Base-by-base conservation (phyloP, 2,888 invertebrate species). In the Cheilosia urbana region DNA sequence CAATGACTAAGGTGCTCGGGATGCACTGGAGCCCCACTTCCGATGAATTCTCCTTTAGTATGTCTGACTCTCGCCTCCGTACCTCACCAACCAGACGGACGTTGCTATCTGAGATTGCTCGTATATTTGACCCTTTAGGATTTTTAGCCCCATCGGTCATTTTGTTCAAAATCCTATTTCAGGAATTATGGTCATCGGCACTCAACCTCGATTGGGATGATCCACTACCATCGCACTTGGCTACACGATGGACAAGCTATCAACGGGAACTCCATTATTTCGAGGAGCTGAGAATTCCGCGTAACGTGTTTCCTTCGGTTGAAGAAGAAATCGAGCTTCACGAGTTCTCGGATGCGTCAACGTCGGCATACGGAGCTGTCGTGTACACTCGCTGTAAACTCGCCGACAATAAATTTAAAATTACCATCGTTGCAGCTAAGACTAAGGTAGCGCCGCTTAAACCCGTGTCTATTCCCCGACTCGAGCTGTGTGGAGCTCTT, bases 71-170 rank as follows among this genome's bases (percentile, higher is more conserved):
- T 0, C 34, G 6, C 17, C 4, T 65, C 19, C 24, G 49, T 19
- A 17, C 15, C 4, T 19, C 21, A 1, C 42, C 40, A 51, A 47
- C 69, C 4, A 27, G 49, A 6, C 40, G 58, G 37, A 47, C n/a
- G 1, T n/a, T 69, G 11, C 24, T 53, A 4, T 60, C 71, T 0
- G 60, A 71, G 15, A 30, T 53, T 5, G 4, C 57, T 24, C 55
- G 37, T 17, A 75, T 87, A 0, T 88, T 66, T 27, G 65, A 65
- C 9, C 57, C 63, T 1, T 53, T 51, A 55, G 55, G 53, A 19
- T 27, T 69, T 15, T 21, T 78, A 19, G 62, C 63, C 1, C 72
- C 72, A 1, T 30, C 63, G n/a, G 42, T 79, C 4, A 49, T 63
- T 1, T 3, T 72, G 0, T 55, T 79, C 9, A 30, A 30, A 30